Conservation (phyloP, 2,888 invertebrate species). For the Suillia variegata region DNA sequence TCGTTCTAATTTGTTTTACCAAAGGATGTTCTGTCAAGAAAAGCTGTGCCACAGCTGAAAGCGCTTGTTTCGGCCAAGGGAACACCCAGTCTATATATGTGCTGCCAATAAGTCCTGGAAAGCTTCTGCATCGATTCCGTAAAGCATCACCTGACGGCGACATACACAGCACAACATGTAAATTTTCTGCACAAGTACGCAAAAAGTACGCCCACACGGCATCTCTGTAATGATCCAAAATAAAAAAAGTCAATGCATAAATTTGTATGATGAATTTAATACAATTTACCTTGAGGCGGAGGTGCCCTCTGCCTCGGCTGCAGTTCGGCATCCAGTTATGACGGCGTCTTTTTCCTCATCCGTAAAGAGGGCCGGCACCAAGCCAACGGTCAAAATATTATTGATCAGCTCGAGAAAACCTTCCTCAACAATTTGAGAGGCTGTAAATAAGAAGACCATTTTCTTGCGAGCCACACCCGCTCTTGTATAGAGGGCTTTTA, state of each 20-base stretch:
- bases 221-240: constrained; percentile 65
- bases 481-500: constrained; percentile 77
- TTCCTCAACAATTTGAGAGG: constrained; percentile 80
- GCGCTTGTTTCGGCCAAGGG: constrained; percentile 90
- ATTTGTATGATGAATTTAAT: not conserved
- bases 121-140: constrained; percentile 84
- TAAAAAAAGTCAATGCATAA: not conserved
- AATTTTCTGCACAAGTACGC: constrained; percentile 77
- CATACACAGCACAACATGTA: constrained; percentile 91
- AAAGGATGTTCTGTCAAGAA: constrained; percentile 74
- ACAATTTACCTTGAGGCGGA: constrained; percentile 71
- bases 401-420: constrained; percentile 89
- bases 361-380: constrained; percentile 83
- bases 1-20: constrained; percentile 45
- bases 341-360: constrained; percentile 89
- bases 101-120: constrained; percentile 90
- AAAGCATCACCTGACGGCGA: constrained; percentile 84
- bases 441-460: constrained; percentile 82
- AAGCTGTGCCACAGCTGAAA: constrained; percentile 84
- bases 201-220: constrained; percentile 86
- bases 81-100: constrained; percentile 94
- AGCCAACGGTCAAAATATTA: constrained; percentile 88
- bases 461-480: constrained; percentile 81
- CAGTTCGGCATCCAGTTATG: constrained; percentile 71
- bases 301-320: constrained; percentile 73